Base-by-base conservation (phyloP, 1,140 invertebrate genomes). In the Pseudomyrmex gracilis region DNA sequence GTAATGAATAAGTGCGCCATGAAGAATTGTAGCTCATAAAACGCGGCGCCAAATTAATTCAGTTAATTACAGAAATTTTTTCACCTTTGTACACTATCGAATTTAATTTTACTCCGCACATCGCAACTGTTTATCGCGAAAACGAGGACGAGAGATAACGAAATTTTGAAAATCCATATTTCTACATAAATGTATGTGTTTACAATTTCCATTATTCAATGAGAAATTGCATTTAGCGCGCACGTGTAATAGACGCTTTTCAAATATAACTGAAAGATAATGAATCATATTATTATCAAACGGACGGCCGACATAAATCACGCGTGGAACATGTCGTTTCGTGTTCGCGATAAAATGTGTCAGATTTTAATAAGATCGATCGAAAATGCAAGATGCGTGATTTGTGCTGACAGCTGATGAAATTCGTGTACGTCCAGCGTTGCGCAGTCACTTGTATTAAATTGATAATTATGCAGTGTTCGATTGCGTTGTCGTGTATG, bases 341-440 rank as follows among this genome's bases (percentile, higher is more conserved):
- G n/a, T 63, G 49, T 68, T 80, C 22, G 43, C 70, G 85, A 87
- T 84, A 87, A 84, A 87, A 74, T 60, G 68, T 80, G 86, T 84
- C 86, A 71, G 20, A 12, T 17, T 66, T 77, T 87, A 87, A 87
- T 87, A 86, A 87, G 85, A 87, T 80, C 74, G 71, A 84, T 83
- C 80, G 85, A 83, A 86, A 87, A 87, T 78, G 68, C 78, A 47
- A 70, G 86, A 83, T 73, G 53, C 80, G 55, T 86, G 85, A 77
- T 83, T 83, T 66, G 73, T 51, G 55, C 43, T 43, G 84, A 85
- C 80, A 78, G 80, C 17, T 51, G n/a, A 43, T 53, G 15, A 74
- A 34, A 87, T 87, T 84, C 43, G 73, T 77, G 17, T 51, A 34
- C 5, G 34, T 34, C 34, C 12, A 78, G 43, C 20, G 22, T 20